Conservation (phyloP, 2,888 invertebrate species). For the Onchidella celtica region DNA sequence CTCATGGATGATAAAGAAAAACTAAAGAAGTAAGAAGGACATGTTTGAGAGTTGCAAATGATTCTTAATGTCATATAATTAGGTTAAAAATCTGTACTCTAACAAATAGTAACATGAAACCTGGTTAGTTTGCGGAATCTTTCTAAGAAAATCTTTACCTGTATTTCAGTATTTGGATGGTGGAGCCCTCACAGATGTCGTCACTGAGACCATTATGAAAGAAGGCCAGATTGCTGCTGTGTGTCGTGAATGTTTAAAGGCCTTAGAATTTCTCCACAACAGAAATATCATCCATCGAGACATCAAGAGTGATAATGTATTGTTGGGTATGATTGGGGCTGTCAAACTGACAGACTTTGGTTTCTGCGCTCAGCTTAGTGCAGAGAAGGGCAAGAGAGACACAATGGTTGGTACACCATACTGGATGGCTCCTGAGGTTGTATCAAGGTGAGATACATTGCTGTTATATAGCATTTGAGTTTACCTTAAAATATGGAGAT, state of each 20-base stretch:
- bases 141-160: too few species aligned
- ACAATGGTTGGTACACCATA: slow-evolving; percentile 99
- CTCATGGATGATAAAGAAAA: too few species aligned
- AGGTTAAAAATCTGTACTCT: too few species aligned
- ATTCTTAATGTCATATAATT: too few species aligned
- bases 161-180: slow-evolving; percentile 84
- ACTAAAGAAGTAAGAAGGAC: too few species aligned
- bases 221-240: slow-evolving; percentile 98
- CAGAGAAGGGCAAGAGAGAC: slow-evolving; percentile 91
- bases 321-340: slow-evolving; percentile 93
- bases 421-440: slow-evolving; percentile 97
- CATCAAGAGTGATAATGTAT: slow-evolving; percentile 98
- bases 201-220: slow-evolving; percentile 97
- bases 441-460: slow-evolving; percentile 78
- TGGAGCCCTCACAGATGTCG: slow-evolving; percentile 97
- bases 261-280: slow-evolving; percentile 94
- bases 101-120: too few species aligned
- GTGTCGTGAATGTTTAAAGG: slow-evolving; percentile 92
- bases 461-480: too few species aligned
- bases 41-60: too few species aligned
- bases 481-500: too few species aligned
- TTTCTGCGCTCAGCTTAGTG: slow-evolving; percentile 97
- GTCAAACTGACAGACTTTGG: slow-evolving; percentile 90
- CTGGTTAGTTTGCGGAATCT: too few species aligned
- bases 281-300: slow-evolving; percentile 86